Evolutionary conservation across 2,113 vertebrate species (phyloP), one percentile per base, ranked within the genome.

Genomic region (Psephotus haematonotus): DNA sequence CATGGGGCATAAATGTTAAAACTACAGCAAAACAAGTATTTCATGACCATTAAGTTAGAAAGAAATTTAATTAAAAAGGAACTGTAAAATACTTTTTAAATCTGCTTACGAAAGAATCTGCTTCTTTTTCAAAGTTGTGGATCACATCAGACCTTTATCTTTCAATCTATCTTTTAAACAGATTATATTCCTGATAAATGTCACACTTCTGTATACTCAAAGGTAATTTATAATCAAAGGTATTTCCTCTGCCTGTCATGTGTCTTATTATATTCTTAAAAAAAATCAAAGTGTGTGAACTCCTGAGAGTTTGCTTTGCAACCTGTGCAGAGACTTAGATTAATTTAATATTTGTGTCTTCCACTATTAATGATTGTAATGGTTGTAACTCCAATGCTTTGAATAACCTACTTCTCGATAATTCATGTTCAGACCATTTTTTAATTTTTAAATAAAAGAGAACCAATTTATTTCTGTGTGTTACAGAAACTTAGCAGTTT

Each of bases 361-460:
- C 77, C 57, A 39, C 46, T 90, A 68, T 64, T 91, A 92, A 79
- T 76, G 50, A 86, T 95, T 91, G 46, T 52, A 90, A 87, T 72
- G 53, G 83, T 94, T 92, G 49, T 67, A 90, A 87, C 22, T 86
- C 37, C 24, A 75, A 33, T 74, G 57, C 19, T 49, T 92, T 93
- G 57, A 84, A 74, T 92, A 84, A 95, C 75, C 55, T 85, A 5
- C 17, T 83, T 95, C 64, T 91, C 2, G 6, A 28, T 86, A 83
- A 94, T 88, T 92, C 47, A 77, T 63, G 31, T 20, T 90, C 49
- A 92, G 33, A 68, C 4, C 1, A 29, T 57, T 80, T 76, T 31
- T 46, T 8, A 53, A 47, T 17, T 80, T 90, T 76, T 39, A 76
- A 33, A 37, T 55, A 75, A 74, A 86, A 74, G 16, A 55, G 1